Base-by-base conservation (phyloP, 2,797 vertebrate species). In the Hoplostethus atlanticus region DNA sequence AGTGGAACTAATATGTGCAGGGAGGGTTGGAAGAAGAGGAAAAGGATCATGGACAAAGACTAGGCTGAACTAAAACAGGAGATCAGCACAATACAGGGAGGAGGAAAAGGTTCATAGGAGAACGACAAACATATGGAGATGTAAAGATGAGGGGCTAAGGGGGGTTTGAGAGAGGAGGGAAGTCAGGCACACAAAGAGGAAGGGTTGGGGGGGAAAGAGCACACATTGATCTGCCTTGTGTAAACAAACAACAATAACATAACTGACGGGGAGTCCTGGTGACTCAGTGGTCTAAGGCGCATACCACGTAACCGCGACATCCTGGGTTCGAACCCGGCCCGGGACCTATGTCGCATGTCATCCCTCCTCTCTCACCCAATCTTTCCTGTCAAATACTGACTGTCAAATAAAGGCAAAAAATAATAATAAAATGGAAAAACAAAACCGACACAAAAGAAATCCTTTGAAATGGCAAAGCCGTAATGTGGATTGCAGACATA, bases 1-100 rank as follows among this genome's bases (percentile, higher is more conserved):
- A 83, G 76, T 6, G 5, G 46, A 59, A 17, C 25, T 53, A 28
- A 75, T 69, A 64, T 51, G 84, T 48, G 38, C 31, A 65, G 21
- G n/a, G 9, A 40, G 68, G 53, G 42, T 2, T 48, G 21, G 38
- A 58, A 12, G 50, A 68, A 7, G 4, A 34, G 30, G 61, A 17
- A 53, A 25, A 17, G n/a, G 60, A 31, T 77, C 47, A 34, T 10
- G 46, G 69, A 84, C 77, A 87, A 87, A 79, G 34, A 82, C 47
- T 2, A 4, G 31, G 34, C 13, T 70, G 11, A 68, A 63, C 59
- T 73, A 46, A 77, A 85, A 87, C 76, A 84, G 64, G 69, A 81
- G 84, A 67, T 76, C 57, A 70, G 75, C 68, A 85, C 84, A 89
- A 86, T 69, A 28, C 58, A 50, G 12, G 50, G 44, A 28, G 63